These are phyloP conservation scores for Smutsia temminckii DNA, from an alignment of 2,797 vertebrate genomes.

Conservation along the genomic window DNA sequence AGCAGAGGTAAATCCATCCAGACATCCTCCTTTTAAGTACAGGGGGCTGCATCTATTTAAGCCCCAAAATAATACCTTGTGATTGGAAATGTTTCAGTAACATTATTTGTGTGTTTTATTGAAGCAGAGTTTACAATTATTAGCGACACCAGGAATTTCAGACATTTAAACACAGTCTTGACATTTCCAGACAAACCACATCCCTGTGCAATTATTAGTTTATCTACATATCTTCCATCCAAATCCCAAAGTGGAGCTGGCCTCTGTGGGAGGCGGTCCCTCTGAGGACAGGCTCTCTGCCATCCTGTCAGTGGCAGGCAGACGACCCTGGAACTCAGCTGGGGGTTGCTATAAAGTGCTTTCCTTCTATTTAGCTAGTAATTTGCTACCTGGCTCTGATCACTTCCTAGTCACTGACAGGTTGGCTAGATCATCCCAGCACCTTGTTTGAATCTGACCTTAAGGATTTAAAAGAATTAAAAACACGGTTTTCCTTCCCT, in stretches of 20 bases:
- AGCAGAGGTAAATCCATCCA: constrained; percentile 81
- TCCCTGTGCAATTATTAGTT: constrained; percentile 84
- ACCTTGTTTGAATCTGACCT: constrained; percentile 38
- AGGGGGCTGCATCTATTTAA: constrained; percentile 82
- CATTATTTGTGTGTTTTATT: constrained; percentile 86
- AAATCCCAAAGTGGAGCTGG: constrained; percentile 78
- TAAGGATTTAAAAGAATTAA: constrained; percentile 64
- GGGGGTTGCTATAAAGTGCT: background rate
- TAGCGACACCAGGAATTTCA: constrained; percentile 85
- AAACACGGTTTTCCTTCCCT: constrained; percentile 63
- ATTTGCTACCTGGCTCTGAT: constrained; percentile 46
- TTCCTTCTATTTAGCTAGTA: constrained; percentile 33
- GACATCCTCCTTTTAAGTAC: constrained; percentile 82
- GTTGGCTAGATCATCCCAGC: constrained; percentile 42
- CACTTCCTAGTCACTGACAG: constrained; percentile 44
- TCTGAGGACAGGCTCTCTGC: constrained; percentile 61
- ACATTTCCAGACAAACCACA: constrained; percentile 86
- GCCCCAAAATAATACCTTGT: constrained; percentile 86
- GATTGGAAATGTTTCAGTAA: constrained; percentile 84
- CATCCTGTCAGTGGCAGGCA: constrained; percentile 8
- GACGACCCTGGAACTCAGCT: background rate
- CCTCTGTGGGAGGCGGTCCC: constrained; percentile 82
- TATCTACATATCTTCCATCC: constrained; percentile 85
- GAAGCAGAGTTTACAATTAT: constrained; percentile 86
- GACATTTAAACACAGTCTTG: constrained; percentile 84